These are phyloP conservation scores for Erythrolamprus reginae DNA, from an alignment of 2,113 vertebrate genomes.

Conservation along the genomic window DNA sequence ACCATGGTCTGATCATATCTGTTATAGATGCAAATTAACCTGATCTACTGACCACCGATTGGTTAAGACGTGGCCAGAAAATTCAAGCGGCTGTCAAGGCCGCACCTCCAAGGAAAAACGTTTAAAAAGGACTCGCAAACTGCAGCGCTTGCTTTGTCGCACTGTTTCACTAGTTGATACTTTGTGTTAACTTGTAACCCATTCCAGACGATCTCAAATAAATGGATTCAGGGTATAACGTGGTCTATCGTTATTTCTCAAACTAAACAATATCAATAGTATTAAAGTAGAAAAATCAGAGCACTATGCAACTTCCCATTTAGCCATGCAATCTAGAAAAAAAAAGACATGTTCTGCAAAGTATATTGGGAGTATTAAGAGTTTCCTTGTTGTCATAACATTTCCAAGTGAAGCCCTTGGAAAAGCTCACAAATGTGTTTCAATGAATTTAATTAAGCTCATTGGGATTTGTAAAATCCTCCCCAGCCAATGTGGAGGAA, in stretches of 20 bases:
- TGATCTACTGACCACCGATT: no score
- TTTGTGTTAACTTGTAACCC: no score
- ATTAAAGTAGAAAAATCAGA: not conserved
- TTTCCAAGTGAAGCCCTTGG: not conserved
- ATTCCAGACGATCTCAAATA: no score
- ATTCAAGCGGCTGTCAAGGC: no score
- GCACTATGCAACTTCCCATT: not conserved
- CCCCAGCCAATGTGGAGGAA: conserved; percentile 27
- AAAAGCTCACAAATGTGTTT: not conserved
- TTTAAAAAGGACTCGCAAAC: no score
- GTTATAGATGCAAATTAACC: no score
- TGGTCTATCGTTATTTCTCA: no score
- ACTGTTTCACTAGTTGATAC: no score
- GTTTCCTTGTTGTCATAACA: not conserved
- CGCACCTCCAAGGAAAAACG: no score
- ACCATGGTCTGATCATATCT: not conserved
- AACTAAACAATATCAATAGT: not conserved
- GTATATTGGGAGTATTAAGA: not conserved
- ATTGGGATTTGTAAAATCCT: not conserved
- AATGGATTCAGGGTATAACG: no score
- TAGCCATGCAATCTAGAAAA: not conserved
- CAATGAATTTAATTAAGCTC: not conserved
- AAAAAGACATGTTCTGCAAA: not conserved
- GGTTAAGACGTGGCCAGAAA: no score
- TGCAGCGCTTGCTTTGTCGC: no score